Evolutionary conservation across 2,113 vertebrate species (phyloP).

Genomic region (Colistium nudipinnis): DNA sequence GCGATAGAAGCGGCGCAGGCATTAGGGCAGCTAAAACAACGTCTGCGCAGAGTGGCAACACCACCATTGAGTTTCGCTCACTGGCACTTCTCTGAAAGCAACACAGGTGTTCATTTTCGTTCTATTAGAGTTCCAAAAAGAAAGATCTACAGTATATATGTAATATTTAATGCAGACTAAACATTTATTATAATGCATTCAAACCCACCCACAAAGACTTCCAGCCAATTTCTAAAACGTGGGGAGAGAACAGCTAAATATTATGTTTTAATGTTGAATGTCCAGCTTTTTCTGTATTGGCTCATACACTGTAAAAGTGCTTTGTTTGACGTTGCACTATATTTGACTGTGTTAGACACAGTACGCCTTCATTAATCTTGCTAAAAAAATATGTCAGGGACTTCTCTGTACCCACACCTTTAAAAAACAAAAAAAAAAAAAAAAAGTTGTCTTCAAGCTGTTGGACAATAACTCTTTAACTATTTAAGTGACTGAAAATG

Average conservation of each 20-base stretch:
- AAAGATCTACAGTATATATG: too few relatives aligned
- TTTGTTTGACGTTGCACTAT: background rate
- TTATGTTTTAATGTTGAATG: background rate
- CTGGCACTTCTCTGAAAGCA: too few relatives aligned
- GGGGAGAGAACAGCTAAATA: background rate
- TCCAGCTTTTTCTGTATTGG: background rate
- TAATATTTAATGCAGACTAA: conserved; percentile 6
- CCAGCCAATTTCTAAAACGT: background rate
- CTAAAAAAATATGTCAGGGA: background rate
- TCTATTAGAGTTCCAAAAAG: background rate
- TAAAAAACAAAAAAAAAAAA: background rate
- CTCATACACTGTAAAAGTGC: background rate
- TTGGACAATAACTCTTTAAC: background rate
- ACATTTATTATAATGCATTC: background rate
- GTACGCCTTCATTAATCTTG: background rate
- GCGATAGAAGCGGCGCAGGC: too few relatives aligned
- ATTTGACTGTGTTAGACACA: background rate
- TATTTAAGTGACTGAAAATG: background rate
- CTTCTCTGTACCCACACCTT: background rate
- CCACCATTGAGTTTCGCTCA: too few relatives aligned
- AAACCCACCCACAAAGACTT: background rate
- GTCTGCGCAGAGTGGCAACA: too few relatives aligned
- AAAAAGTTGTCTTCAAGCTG: background rate
- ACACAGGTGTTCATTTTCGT: too few relatives aligned
- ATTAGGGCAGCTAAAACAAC: too few relatives aligned